Conservation (phyloP, 2,888 invertebrate species). For the Drosophila pseudotalamancana region DNA sequence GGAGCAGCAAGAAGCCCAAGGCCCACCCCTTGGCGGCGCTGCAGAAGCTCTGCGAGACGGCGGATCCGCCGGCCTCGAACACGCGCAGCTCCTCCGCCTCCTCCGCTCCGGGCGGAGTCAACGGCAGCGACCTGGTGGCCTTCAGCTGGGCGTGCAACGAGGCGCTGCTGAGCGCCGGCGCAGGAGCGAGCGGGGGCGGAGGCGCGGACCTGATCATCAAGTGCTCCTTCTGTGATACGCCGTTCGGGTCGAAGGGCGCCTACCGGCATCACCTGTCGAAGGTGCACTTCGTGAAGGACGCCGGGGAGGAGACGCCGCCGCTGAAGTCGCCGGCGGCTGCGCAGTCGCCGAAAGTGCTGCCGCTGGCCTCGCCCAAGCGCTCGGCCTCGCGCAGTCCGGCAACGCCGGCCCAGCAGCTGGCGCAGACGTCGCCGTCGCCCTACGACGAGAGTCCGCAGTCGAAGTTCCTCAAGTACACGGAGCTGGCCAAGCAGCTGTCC, state of each 20-base stretch:
- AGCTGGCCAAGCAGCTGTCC: conserved; percentile 98
- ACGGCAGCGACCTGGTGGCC: conserved; percentile 88
- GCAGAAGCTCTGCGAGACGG: conserved; percentile 98
- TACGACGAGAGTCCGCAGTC: conserved; percentile 97
- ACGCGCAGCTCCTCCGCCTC: conserved; percentile 67
- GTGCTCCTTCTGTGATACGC: conserved; percentile 97
- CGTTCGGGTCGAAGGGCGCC: conserved; percentile 98
- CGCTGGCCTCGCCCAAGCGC: conserved; percentile 72
- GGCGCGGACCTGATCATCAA: conserved; percentile 93
- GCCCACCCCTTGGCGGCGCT: conserved; percentile 97
- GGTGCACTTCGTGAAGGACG: conserved; percentile 97
- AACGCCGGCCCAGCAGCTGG: conserved; percentile 47
- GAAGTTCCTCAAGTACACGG: conserved; percentile 99
- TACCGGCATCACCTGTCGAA: conserved; percentile 98
- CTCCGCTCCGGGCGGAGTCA: conserved; percentile 3
- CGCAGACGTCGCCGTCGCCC: conserved; percentile 67
- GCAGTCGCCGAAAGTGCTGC: conserved; percentile 71
- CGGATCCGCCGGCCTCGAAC: conserved; percentile 86
- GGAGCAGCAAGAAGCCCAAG: conserved; percentile 72
- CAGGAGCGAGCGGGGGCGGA: conserved; percentile 85
- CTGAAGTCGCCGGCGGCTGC: conserved; percentile 84
- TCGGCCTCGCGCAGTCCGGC: conserved; percentile 75
- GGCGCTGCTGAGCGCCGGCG: conserved; percentile 90
- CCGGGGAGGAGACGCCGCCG: conserved; percentile 85
- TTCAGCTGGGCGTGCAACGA: conserved; percentile 98